Evolutionary conservation across 1,140 invertebrate species (phyloP).

Genomic region (Drosophila kepulauana): DNA sequence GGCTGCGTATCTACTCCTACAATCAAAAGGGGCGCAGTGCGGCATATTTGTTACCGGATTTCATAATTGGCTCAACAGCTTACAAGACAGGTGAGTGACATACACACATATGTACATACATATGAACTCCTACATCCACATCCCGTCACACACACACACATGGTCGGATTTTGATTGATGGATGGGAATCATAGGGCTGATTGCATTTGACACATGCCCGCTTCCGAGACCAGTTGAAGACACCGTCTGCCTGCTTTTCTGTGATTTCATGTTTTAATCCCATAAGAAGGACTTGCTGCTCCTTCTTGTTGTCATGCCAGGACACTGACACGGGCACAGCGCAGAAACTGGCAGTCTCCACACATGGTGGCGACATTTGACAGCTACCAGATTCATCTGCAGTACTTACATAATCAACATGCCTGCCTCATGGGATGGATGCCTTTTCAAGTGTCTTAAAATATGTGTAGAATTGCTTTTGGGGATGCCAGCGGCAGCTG

Average conservation of each 20-base stretch:
- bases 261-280: conserved; percentile 70
- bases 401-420: conserved; percentile 72
- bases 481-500: conserved; percentile 33
- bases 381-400: conserved; percentile 66
- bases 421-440: conserved; percentile 39
- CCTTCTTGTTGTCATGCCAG: neutral
- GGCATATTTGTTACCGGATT: conserved; percentile 75
- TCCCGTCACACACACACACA: conserved; percentile 8
- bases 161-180: conserved; percentile 41
- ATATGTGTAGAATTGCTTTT: conserved; percentile 71
- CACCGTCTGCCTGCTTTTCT: conserved; percentile 18
- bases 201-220: conserved; percentile 64
- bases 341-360: conserved; percentile 2
- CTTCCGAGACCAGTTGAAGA: conserved; percentile 37
- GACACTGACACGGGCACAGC: neutral
- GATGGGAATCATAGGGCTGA: conserved; percentile 33
- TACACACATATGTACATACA: conserved; percentile 37
- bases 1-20: conserved; percentile 79
- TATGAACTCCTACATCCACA: neutral
- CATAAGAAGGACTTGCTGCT: conserved; percentile 20
- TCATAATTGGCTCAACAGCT: conserved; percentile 83
- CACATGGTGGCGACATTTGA: conserved; percentile 60
- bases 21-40: conserved; percentile 84
- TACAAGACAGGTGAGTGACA: conserved; percentile 84
- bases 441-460: conserved; percentile 40